Conservation (phyloP, 2,113 vertebrate species). For the Blennius ocellaris region DNA sequence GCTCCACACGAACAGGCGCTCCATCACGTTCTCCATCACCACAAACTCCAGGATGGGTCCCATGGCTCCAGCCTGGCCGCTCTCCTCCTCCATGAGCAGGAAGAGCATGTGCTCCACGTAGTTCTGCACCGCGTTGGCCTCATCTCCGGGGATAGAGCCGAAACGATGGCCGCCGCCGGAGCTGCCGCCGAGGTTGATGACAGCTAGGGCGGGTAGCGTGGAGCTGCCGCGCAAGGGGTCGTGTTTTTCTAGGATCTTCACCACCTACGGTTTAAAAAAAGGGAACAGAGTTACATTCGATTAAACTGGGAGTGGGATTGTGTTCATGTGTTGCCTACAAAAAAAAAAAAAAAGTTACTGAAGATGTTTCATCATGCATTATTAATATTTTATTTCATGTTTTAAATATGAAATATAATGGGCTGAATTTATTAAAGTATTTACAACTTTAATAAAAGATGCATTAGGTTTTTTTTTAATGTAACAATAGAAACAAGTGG, state of each 20-base stretch:
- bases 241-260: slow-evolving; percentile 96
- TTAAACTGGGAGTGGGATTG: no score
- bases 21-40: slow-evolving; percentile 98
- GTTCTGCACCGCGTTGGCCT: slow-evolving; percentile 96
- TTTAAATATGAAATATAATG: no score
- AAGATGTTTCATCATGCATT: no score
- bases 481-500: no score
- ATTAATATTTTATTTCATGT: no score
- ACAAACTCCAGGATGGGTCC: slow-evolving; percentile 99
- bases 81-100: slow-evolving; percentile 92
- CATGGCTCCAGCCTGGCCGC: slow-evolving; percentile 91
- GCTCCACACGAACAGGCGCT: slow-evolving; percentile 98
- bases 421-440: no score
- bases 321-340: no score
- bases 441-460: no score
- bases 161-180: slow-evolving; percentile 72
- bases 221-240: slow-evolving; percentile 87
- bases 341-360: no score
- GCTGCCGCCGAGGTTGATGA: slow-evolving; percentile 52
- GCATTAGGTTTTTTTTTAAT: no score
- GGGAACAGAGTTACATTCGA: no score
- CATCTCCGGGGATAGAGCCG: slow-evolving; percentile 88
- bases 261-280: slow-evolving; percentile 83
- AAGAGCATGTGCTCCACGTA: slow-evolving; percentile 99
- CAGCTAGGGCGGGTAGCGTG: slow-evolving; percentile 39